Percentiles rank a stretch among this genome's conserved stretches.
These are phyloP conservation scores for Hyles vespertilio DNA, from an alignment of 1,140 invertebrate species.

Conservation along the genomic window DNA sequence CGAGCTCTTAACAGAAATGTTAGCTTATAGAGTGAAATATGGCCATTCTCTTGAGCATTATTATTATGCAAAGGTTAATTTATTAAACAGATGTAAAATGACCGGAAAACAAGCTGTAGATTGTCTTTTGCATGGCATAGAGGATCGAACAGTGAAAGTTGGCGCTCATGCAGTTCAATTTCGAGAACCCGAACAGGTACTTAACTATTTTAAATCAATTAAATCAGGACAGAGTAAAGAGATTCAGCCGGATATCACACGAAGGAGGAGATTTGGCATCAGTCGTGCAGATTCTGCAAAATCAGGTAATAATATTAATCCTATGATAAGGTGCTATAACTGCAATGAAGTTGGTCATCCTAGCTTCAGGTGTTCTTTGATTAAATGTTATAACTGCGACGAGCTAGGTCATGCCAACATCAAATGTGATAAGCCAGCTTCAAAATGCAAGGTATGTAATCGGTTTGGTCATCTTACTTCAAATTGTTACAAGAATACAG, in stretches of 20 bases:
- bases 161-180: conserved; percentile 23
- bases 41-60: conserved; percentile 23
- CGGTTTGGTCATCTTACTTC: too few species aligned
- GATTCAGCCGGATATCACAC: too few species aligned
- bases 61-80: conserved; percentile 27
- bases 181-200: conserved; percentile 16
- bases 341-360: not conserved
- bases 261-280: too few species aligned
- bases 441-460: too few species aligned
- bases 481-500: too few species aligned
- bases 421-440: too few species aligned
- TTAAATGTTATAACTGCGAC: not conserved
- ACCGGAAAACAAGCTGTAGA: conserved; percentile 18
- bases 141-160: conserved; percentile 15
- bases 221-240: conserved; percentile 3
- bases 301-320: not conserved
- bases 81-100: conserved; percentile 25
- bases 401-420: not conserved
- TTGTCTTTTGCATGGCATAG: conserved; percentile 23
- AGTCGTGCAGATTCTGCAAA: too few species aligned
- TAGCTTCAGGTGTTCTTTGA: not conserved
- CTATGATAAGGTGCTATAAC: not conserved
- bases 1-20: conserved; percentile 32
- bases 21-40: conserved; percentile 18
- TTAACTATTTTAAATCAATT: conserved; percentile 19